These are phyloP conservation scores for Mythimna albipuncta DNA, from an alignment of 2,888 invertebrate genomes.

Conservation along the genomic window DNA sequence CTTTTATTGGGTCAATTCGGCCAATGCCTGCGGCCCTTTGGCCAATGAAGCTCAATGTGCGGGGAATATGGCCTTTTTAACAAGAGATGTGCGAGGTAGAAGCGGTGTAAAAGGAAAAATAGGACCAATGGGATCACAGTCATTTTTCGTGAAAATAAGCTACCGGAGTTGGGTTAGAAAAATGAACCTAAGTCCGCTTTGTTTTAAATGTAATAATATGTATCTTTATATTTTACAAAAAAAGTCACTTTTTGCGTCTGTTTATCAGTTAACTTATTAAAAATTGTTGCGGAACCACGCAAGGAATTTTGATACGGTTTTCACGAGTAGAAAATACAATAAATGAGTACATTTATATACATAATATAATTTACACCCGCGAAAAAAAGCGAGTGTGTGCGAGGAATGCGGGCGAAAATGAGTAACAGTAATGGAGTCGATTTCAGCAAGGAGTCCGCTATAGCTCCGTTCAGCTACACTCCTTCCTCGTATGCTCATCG, in stretches of 20 bases:
- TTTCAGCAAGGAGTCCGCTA: background rate
- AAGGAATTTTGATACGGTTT: too few relatives aligned
- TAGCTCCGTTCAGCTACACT: background rate
- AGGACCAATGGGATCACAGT: too few relatives aligned
- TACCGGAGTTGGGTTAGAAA: background rate
- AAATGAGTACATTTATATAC: too few relatives aligned
- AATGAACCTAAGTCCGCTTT: too few relatives aligned
- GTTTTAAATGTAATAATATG: too few relatives aligned
- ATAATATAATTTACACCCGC: too few relatives aligned
- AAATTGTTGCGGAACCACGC: too few relatives aligned
- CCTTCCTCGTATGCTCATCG: background rate
- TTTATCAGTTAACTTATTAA: too few relatives aligned
- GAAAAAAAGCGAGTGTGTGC: background rate
- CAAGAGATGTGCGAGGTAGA: background rate
- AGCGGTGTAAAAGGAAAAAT: background rate
- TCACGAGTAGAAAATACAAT: too few relatives aligned
- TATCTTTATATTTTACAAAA: too few relatives aligned
- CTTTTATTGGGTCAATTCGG: slow-evolving; percentile 35
- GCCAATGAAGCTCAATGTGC: slow-evolving; percentile 32
- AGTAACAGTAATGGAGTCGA: background rate
- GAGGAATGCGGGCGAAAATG: background rate
- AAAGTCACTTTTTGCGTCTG: too few relatives aligned
- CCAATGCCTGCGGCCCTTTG: slow-evolving; percentile 17
- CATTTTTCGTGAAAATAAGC: background rate
- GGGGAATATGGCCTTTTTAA: background rate